phyloP scores from a whole-genome alignment of 2,797 vertebrate genomes.

The Bovichtus diacanthus region DNA sequence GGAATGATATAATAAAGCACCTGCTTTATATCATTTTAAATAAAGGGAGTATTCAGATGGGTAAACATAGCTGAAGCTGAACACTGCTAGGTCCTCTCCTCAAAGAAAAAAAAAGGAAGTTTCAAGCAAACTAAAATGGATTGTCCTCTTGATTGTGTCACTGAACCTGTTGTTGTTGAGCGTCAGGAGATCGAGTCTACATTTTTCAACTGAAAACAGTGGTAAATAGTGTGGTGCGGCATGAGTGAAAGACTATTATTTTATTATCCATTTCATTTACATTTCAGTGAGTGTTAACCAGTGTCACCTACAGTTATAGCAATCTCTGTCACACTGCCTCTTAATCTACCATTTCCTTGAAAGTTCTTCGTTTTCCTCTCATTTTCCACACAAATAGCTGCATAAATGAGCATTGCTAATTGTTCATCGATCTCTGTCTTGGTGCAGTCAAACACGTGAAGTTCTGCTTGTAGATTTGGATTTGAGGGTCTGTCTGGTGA shows the following conservation, averaged over 20 bases:
- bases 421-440: slow-evolving; percentile 29
- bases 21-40: too few species aligned
- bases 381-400: slow-evolving; percentile 7
- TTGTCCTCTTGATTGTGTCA: not conserved
- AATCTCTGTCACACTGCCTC: not conserved
- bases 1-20: too few species aligned
- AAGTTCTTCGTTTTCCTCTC: not conserved
- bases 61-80: not conserved
- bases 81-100: too few species aligned
- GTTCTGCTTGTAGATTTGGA: slow-evolving; percentile 19
- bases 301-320: not conserved
- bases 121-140: not conserved
- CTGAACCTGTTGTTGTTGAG: not conserved
- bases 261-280: slow-evolving; percentile 31
- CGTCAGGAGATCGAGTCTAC: not conserved
- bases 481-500: slow-evolving; percentile 6
- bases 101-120: too few species aligned
- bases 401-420: slow-evolving; percentile 20
- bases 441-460: not conserved
- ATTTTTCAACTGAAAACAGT: not conserved
- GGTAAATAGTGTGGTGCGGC: not conserved
- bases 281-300: slow-evolving; percentile 12
- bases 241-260: not conserved
- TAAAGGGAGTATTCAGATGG: too few species aligned
- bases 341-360: not conserved